A percentile compares a stretch with the other conserved stretches of the same genome.
Evolutionary conservation across 1,140 invertebrate species (phyloP).

Genomic region (Trichomalopsis sarcophagae): DNA sequence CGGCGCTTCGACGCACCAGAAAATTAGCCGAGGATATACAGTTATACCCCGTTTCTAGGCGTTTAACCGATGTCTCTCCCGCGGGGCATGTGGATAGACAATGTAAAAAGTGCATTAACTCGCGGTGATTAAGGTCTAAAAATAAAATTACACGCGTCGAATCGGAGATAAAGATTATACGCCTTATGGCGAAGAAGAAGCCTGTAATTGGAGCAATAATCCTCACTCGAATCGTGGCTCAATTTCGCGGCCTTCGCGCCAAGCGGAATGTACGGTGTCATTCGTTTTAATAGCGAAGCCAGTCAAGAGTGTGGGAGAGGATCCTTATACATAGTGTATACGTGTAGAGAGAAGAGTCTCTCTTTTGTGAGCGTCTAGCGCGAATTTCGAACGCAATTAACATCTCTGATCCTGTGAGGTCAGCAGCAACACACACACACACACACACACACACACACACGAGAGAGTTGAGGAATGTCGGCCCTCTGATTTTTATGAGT

Average conservation of each 20-base stretch:
- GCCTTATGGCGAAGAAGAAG: neutral
- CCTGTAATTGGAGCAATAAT: constrained; percentile 24
- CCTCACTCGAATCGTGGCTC: neutral
- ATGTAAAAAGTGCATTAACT: constrained; percentile 14
- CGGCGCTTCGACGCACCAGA: neutral
- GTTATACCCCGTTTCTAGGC: too few relatives aligned
- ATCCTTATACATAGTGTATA: neutral
- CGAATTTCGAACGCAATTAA: constrained; percentile 24
- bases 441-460: too few relatives aligned
- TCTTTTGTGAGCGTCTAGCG: neutral
- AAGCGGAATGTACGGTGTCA: constrained; percentile 13
- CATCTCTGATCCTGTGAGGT: constrained; percentile 21
- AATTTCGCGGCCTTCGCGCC: constrained; percentile 22
- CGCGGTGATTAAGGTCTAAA: neutral
- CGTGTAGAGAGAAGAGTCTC: neutral
- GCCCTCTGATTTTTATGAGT: constrained; percentile 31
- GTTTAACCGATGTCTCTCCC: too few relatives aligned
- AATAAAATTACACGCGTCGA: neutral
- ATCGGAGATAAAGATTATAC: neutral
- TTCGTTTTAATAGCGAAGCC: constrained; percentile 18
- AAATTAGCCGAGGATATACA: too few relatives aligned
- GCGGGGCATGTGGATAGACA: too few relatives aligned
- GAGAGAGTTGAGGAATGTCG: neutral
- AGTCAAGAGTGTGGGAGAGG: neutral
- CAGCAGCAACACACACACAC: too few relatives aligned